Conservation (phyloP, 2,113 vertebrate species). For the Mastomys natalensis region DNA sequence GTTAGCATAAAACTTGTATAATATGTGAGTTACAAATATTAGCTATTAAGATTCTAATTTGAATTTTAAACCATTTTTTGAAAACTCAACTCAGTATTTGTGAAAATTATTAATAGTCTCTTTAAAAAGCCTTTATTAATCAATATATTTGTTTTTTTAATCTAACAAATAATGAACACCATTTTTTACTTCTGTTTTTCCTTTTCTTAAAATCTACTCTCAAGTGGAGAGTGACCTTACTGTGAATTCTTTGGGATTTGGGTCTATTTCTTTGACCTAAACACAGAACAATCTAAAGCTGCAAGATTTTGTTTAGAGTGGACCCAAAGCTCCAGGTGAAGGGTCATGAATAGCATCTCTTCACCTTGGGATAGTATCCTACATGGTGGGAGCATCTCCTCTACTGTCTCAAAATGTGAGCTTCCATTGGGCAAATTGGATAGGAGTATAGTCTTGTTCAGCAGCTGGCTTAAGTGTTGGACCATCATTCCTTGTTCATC, state of each 20-base stretch:
- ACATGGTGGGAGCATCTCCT: neutral
- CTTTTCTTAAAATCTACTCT: neutral
- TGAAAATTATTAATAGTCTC: constrained; percentile 29
- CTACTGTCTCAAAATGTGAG: constrained; percentile 43
- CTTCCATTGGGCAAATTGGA: constrained; percentile 1
- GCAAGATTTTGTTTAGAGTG: constrained; percentile 42
- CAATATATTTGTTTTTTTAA: constrained; percentile 26
- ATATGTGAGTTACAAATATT: constrained; percentile 36
- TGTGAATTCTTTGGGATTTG: constrained; percentile 17
- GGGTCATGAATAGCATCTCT: neutral
- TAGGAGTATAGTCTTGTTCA: neutral
- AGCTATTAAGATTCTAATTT: constrained; percentile 55
- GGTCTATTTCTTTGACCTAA: constrained; percentile 38
- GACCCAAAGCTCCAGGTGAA: neutral
- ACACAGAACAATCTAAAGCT: constrained; percentile 33
- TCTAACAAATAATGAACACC: constrained; percentile 9
- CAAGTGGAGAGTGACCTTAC: constrained; percentile 7
- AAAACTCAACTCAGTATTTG: constrained; percentile 7
- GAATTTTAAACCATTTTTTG: constrained; percentile 41
- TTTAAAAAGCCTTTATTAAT: constrained; percentile 25
- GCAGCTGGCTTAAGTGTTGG: neutral
- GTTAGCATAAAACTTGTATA: constrained; percentile 40
- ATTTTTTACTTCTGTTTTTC: neutral
- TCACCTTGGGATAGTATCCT: constrained; percentile 11
- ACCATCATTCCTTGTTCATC: constrained; percentile 56